A percentile compares a stretch with the other conserved stretches of the same genome.
Evolutionary conservation across 2,113 vertebrate species (phyloP).

Genomic region (Diadophis punctatus): DNA sequence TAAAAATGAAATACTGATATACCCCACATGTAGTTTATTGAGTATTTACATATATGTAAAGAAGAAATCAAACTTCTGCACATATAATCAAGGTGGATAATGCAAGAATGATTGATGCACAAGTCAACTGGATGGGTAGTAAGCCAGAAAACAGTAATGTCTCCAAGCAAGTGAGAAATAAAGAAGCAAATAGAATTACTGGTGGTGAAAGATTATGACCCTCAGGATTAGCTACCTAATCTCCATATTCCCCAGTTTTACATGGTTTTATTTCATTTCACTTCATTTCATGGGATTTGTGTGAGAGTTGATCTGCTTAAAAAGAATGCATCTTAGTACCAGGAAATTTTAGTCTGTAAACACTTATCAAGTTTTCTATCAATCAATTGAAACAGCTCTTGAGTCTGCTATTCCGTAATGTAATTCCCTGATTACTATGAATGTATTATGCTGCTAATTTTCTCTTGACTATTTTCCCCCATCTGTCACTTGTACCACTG

Average conservation of each 20-base stretch:
- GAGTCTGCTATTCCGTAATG: background rate
- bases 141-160: background rate
- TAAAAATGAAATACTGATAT: background rate
- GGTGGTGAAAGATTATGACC: background rate
- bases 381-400: background rate
- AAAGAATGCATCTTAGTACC: background rate
- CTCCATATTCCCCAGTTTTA: background rate
- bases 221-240: background rate
- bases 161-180: background rate
- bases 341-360: slow-evolving; percentile 9
- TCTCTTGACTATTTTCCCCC: background rate
- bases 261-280: background rate
- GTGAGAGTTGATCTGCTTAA: background rate
- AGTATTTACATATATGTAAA: background rate
- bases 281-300: background rate
- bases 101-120: background rate
- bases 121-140: background rate
- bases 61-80: background rate
- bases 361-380: background rate
- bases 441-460: slow-evolving; percentile 1
- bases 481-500: background rate
- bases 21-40: background rate
- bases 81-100: background rate
- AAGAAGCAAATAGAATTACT: background rate
- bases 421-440: background rate